Conservation (phyloP, 1,140 invertebrate genomes). For the Rhagoletis pomonella region DNA sequence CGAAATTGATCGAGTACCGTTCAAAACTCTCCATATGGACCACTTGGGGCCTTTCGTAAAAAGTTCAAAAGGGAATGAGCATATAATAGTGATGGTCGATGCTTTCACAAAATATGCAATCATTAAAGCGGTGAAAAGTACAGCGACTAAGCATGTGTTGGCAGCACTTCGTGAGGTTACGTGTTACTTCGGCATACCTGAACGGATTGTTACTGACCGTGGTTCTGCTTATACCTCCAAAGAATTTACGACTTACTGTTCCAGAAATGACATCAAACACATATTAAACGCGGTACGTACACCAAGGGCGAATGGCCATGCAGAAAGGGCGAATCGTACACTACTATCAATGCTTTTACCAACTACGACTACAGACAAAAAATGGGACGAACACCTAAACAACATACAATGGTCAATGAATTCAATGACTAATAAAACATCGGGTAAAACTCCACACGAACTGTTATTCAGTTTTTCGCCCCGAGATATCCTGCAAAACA, state of each 20-base stretch:
- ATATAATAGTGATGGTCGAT: conserved; percentile 3
- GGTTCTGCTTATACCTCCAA: conserved; percentile 14
- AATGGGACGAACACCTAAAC: conserved; percentile 60
- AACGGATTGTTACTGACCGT: not conserved
- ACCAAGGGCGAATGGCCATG: conserved; percentile 59
- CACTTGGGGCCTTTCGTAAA: conserved; percentile 6
- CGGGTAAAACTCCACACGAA: conserved; percentile 58
- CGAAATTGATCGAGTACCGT: not conserved
- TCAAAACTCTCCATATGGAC: conserved; percentile 12
- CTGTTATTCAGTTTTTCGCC: conserved; percentile 58
- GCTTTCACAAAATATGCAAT: conserved; percentile 22
- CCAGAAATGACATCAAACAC: conserved; percentile 4
- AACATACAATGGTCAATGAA: conserved; percentile 62
- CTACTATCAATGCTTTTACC: conserved; percentile 53
- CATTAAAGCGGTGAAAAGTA: conserved; percentile 1
- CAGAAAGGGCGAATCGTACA: conserved; percentile 60
- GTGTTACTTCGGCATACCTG: not conserved
- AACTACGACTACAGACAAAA: conserved; percentile 16
- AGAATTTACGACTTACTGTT: conserved; percentile 7
- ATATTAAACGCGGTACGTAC: conserved; percentile 8
- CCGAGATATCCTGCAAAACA: conserved; percentile 5
- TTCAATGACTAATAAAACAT: conserved; percentile 60
- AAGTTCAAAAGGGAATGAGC: conserved; percentile 13
- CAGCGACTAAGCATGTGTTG: conserved; percentile 12
- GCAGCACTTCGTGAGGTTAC: not conserved